phyloP scores from a whole-genome alignment of 2,888 invertebrate species.

The Tridacna gigas region DNA sequence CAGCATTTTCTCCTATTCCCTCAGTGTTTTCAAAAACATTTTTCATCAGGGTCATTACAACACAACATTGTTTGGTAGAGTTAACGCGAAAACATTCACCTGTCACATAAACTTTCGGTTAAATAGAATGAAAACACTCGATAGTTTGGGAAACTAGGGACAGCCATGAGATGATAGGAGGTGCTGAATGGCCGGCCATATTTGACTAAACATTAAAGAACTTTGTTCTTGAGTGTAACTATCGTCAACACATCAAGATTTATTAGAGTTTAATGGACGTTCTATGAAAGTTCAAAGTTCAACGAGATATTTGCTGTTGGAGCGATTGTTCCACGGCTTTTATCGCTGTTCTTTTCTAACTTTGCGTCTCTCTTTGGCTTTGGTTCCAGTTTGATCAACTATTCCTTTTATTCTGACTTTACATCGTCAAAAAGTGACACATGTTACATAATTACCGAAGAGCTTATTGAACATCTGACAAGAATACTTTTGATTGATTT shows the following conservation, averaged over 20 bases:
- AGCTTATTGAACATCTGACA: too few species aligned
- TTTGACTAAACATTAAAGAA: slow-evolving; percentile 30
- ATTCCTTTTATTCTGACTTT: too few species aligned
- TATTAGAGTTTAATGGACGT: background rate
- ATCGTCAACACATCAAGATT: background rate
- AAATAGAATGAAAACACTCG: slow-evolving; percentile 17
- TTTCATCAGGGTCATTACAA: background rate
- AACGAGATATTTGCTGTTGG: background rate
- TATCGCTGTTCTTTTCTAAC: too few species aligned
- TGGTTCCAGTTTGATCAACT: too few species aligned
- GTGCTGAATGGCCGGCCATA: slow-evolving; percentile 43
- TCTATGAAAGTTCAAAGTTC: background rate
- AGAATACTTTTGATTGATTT: too few species aligned
- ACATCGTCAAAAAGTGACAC: too few species aligned
- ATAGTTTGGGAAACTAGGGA: slow-evolving; percentile 14
- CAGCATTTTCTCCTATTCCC: background rate
- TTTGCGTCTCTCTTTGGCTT: too few species aligned
- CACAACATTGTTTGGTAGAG: background rate
- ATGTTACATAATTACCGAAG: too few species aligned
- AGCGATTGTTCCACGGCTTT: too few species aligned
- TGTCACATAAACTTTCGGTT: slow-evolving; percentile 41
- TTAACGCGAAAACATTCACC: background rate
- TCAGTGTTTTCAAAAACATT: background rate
- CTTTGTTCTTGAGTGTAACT: background rate
- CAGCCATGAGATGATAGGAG: slow-evolving; percentile 23